Percentiles rank a stretch among this genome's conserved stretches.
phyloP scores from a whole-genome alignment of 2,888 invertebrate species.

The Nasonia oneida region DNA sequence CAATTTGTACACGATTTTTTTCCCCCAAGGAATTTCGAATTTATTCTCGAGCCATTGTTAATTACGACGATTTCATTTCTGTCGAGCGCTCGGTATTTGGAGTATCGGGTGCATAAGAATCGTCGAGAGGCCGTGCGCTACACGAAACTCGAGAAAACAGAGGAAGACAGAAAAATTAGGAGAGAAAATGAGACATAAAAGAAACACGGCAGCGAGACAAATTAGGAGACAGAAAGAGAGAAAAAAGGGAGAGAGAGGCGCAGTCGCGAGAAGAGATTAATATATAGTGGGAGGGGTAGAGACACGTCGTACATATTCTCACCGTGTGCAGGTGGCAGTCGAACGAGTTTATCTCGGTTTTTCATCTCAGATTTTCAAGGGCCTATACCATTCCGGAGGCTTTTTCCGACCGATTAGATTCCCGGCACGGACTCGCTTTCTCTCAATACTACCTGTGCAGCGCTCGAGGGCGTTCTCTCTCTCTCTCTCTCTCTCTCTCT shows the following conservation, averaged over 20 bases:
- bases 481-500: background rate
- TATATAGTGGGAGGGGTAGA: background rate
- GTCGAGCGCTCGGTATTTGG: background rate
- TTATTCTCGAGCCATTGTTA: background rate
- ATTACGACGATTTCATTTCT: background rate
- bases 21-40: background rate
- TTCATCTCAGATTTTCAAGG: slow-evolving; percentile 44
- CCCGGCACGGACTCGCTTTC: slow-evolving; percentile 22
- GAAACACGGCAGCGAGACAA: slow-evolving; percentile 31
- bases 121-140: background rate
- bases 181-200: slow-evolving; percentile 37
- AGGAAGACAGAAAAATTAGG: slow-evolving; percentile 40
- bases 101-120: background rate
- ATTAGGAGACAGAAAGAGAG: slow-evolving; percentile 20
- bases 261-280: background rate
- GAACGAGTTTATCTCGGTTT: slow-evolving; percentile 50
- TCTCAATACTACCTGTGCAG: background rate
- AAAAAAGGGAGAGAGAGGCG: background rate
- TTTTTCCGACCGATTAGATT: slow-evolving; percentile 46
- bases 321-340: slow-evolving; percentile 49
- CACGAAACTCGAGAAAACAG: background rate
- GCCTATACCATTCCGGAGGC: background rate
- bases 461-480: slow-evolving; percentile 1
- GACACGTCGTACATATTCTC: slow-evolving; percentile 8
- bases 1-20: background rate